Base-by-base conservation (phyloP, 2,797 vertebrate genomes). In the Melanotaenia parkinsoni region DNA sequence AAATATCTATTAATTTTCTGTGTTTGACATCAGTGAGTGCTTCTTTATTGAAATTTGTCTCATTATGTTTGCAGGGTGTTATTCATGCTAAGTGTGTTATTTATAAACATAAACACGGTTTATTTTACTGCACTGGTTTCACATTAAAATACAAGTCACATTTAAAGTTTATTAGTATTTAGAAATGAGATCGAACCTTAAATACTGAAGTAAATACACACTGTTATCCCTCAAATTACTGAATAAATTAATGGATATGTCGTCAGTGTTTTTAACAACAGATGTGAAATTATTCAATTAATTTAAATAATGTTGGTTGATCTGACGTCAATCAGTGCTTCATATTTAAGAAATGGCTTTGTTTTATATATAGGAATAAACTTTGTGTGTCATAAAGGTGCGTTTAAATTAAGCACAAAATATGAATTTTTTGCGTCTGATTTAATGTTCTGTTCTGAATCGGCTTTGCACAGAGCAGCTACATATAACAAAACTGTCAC, bases 401-500 rank as follows among this genome's bases (percentile, higher is more conserved):
- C 5, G 16, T 28, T 16, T 26, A 54, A 13, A 28, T 16, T 3
- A 54, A 54, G 22, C 24, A 28, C 26, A 54, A 54, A 24, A 26
- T 53, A 12, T 26, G 22, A 53, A 3, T 53, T 3, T 5, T 2
- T 11, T 22, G n/a, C 50, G 24, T 51, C 11, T 50, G 22, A 4
- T n/a, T 51, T 1, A 11, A 9, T 24, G 9, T 45, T 43, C 13
- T 22, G 20, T 9, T 22, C n/a, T 50, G 3, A 32, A 35, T 2
- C 28, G 26, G 62, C 13, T 35, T 11, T 57, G 18, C 4, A 18
- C 57, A 33, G 4, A 20, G 30, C 32, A 20, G 8, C 32, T n/a
- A 64, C 51, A 50, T 4, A 20, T 54, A 50, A 2, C 32, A 43
- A 80, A 63, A 66, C 58, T 54, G 65, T 74, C 54, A 54, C 33